These are phyloP conservation scores for Castor canadensis DNA, from an alignment of 2,113 vertebrate species.

Conservation along the genomic window DNA sequence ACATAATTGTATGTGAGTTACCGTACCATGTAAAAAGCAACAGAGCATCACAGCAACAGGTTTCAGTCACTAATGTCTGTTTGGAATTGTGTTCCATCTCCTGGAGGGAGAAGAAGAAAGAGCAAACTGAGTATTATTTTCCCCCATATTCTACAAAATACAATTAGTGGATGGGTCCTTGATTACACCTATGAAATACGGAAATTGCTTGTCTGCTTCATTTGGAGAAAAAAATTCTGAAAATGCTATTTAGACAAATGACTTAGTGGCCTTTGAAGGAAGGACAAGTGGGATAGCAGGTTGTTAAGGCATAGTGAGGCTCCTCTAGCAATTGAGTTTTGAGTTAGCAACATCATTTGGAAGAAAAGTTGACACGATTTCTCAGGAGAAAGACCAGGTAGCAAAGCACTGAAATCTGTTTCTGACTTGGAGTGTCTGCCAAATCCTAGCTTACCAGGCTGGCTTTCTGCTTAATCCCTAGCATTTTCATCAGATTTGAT, in stretches of 20 bases:
- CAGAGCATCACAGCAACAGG: background rate
- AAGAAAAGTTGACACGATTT: conserved; percentile 49
- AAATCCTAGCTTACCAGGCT: conserved; percentile 56
- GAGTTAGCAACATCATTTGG: conserved; percentile 1
- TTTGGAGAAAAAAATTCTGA: background rate
- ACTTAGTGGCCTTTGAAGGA: conserved; percentile 7
- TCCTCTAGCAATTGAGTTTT: background rate
- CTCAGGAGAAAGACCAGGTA: conserved; percentile 48
- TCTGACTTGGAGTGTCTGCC: conserved; percentile 30
- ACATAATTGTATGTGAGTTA: background rate
- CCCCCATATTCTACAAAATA: background rate
- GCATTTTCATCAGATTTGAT: conserved; percentile 66
- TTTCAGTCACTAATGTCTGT: background rate
- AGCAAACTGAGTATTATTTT: background rate
- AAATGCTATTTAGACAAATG: background rate
- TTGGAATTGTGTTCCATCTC: background rate
- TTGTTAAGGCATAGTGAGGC: background rate
- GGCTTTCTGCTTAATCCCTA: conserved; percentile 61
- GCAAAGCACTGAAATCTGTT: conserved; percentile 26
- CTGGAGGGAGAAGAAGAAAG: background rate
- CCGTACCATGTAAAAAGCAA: background rate
- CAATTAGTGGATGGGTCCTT: background rate
- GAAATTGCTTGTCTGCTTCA: background rate
- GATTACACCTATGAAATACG: background rate
- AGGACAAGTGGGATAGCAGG: background rate